Evolutionary conservation across 92 coral and sea anemone genomes (phyloP).

Genomic region (Phymanthus crucifer): DNA sequence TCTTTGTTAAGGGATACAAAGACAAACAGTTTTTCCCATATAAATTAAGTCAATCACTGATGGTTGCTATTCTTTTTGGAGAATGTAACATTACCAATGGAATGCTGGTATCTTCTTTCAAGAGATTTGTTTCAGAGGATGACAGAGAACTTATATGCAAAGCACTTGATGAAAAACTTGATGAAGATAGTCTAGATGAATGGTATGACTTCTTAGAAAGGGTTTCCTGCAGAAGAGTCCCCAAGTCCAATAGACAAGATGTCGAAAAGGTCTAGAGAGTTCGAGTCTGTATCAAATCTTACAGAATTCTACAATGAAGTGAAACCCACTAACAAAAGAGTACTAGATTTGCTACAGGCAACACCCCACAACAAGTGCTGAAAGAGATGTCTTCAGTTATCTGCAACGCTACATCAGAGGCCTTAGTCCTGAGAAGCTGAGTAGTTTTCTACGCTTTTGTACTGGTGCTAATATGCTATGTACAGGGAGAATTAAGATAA

Average conservation of each 20-base stretch:
- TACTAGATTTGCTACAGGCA: conserved; percentile 42
- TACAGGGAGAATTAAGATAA: conserved; percentile 7
- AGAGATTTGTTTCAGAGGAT: conserved; percentile 40
- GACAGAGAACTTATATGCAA: conserved; percentile 41
- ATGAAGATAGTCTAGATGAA: conserved; percentile 43
- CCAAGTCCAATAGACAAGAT: too few species aligned
- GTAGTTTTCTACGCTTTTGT: conserved; percentile 53
- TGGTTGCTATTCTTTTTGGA: conserved; percentile 41
- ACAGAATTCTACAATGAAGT: conserved; percentile 20
- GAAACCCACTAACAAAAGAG: conserved; percentile 46
- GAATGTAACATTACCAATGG: conserved; percentile 25
- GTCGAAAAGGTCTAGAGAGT: conserved; percentile 17
- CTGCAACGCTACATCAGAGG: conserved; percentile 49
- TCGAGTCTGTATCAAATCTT: conserved; percentile 28
- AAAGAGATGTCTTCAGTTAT: conserved; percentile 33
- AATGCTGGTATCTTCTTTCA: conserved; percentile 44
- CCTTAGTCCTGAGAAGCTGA: conserved; percentile 27
- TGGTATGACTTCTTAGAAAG: conserved; percentile 50
- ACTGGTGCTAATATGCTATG: conserved; percentile 38
- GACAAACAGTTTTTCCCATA: conserved; percentile 39
- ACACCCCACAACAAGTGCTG: conserved; percentile 32
- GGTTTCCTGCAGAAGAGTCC: conserved; percentile 36
- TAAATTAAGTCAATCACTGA: conserved; percentile 37
- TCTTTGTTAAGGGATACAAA: conserved; percentile 50
- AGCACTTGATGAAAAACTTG: conserved; percentile 16